Evolutionary conservation across 2,113 vertebrate species (phyloP), one percentile per base, ranked within the genome.

Genomic region (Thunnus thynnus): DNA sequence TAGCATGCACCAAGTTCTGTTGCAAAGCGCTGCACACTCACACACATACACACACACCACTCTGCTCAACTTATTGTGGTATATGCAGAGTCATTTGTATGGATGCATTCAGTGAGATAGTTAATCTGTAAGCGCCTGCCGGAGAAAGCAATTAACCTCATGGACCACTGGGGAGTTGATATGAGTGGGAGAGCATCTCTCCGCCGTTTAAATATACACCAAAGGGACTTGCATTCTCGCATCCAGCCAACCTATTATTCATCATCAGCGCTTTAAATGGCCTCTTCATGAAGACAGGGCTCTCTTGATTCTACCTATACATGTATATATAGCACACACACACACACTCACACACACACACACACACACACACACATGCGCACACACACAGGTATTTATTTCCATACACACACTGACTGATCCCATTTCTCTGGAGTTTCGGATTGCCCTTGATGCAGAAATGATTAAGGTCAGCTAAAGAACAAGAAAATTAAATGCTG

Each of bases 71-170:
- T 76, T 66, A 51, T 55, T 73, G 81, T 82, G 80, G 72, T 82
- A 22, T 76, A 57, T 83, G 62, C 82, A 72, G 72, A 88, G 85
- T 89, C 84, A 81, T 93, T 93, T 90, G 85, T 86, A 83, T 91
- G 89, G 82, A 90, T 85, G 87, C 75, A 75, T 90, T 88, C 80
- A 82, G 72, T 69, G 72, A 91, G 85, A 89, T 80, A 78, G 77
- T 85, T 91, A 78, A 92, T 93, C 88, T 90, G 81, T 73, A 85
- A 70, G 81, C 62, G 64, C 86, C 84, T 90, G 81, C 71, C 20
- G 47, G 87, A 88, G 87, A 92, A 94, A 88, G 88, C 80, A 93
- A 92, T 93, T 92, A 94, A 92, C 90, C 90, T 91, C 75, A 13
- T 9, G 7, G 78, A 65, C 80, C 86, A 86, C 76, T 16, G 32